Evolutionary conservation across 2,797 vertebrate species (phyloP).

Genomic region (Microhierax caerulescens): DNA sequence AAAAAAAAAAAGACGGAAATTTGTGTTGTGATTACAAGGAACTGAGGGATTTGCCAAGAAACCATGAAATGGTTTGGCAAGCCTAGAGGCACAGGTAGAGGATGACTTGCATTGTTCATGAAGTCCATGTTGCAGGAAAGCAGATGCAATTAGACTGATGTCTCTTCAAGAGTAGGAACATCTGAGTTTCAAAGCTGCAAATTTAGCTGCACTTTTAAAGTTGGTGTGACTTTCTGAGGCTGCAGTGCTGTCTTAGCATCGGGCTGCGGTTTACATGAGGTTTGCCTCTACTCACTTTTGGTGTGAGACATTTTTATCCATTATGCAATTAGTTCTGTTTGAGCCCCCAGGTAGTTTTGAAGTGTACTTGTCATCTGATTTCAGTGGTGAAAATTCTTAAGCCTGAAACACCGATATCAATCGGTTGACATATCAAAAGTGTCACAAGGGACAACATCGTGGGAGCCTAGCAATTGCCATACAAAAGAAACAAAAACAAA

Average conservation of each 20-base stretch:
- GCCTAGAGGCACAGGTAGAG: background rate
- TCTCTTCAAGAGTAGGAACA: background rate
- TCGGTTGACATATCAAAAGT: conserved; percentile 47
- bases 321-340: background rate
- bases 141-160: background rate
- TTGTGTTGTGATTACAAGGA: conserved; percentile 3
- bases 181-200: background rate
- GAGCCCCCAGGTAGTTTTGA: background rate
- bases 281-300: conserved; percentile 12
- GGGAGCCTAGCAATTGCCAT: background rate
- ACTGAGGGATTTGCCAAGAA: conserved; percentile 22
- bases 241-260: background rate
- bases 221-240: background rate
- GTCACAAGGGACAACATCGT: background rate
- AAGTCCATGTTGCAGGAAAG: background rate
- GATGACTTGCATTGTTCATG: background rate
- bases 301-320: background rate
- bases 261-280: background rate
- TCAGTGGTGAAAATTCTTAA: background rate
- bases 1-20: background rate
- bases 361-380: background rate
- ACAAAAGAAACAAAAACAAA: background rate
- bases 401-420: background rate
- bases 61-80: conserved; percentile 20
- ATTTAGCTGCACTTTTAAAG: conserved; percentile 5